Evolutionary conservation across 1,140 invertebrate species (phyloP), one percentile per base, ranked within the genome.

Genomic region (Acyrthosiphon pisum): DNA sequence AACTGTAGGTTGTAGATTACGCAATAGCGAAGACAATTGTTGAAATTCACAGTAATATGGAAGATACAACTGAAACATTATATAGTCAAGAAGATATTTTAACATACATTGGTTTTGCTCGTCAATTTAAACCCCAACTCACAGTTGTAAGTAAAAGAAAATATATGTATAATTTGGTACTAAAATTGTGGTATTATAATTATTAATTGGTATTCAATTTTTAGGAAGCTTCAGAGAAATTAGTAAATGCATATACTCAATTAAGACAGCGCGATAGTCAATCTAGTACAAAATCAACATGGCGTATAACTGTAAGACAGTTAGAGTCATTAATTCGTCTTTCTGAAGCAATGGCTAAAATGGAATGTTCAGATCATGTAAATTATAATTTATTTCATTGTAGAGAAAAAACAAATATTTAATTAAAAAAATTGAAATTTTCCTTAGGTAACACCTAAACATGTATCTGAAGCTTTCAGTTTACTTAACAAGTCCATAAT

Each of bases 401-500:
- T 76, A n/a, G n/a, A 53, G 4, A n/a, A 23, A 48, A 20, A 48
- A 91, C 14, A 76, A 86, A 91, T 83, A 83, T 91, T 86, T 44
- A 1, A 30, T 20, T n/a, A 26, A 83, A 37, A 37, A 83, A 87
- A 90, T 56, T 91, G 22, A 68, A 53, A 94, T 93, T 93, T 93
- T 35, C 87, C 88, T 48, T 89, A 96, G 96, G 96, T 97, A 26
- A 96, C 96, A 14, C 96, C 97, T 2, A 97, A 97, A 48, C 99
- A 99, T 95, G 99, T 99, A 0, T 97, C 97, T 94, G 99, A 99
- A 96, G 99, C 99, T 0, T 98, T 97, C 95, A 95, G 95, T 94
- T 96, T 99, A 83, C 95, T 99, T n/a, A 99, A 99, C 95, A 99
- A 99, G 95, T 99, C 99, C 9, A 99, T 99, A 94, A 98, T 99